These are phyloP conservation scores for Lamellibrachia satsuma DNA, from an alignment of 2,888 invertebrate species.

Conservation along the genomic window DNA sequence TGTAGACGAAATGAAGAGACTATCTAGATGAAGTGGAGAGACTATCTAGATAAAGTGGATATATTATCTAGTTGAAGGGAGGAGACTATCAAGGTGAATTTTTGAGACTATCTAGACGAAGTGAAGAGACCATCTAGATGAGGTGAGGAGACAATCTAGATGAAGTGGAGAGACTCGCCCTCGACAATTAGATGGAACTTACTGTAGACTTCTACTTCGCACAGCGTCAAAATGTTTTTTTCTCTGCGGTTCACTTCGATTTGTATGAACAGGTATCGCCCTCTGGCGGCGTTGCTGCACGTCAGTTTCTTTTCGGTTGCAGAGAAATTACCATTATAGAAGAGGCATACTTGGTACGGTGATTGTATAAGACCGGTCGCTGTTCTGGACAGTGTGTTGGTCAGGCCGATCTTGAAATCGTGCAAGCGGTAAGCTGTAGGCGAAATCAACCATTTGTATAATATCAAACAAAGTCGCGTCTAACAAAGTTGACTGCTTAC, in stretches of 20 bases:
- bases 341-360: background rate
- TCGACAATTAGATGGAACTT: background rate
- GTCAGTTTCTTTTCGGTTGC: background rate
- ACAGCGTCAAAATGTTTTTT: too few species aligned
- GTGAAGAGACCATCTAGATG: too few species aligned
- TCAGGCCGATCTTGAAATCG: background rate
- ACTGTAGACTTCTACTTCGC: background rate
- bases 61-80: too few species aligned
- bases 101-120: too few species aligned
- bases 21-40: too few species aligned
- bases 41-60: too few species aligned
- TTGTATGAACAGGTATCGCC: background rate
- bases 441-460: background rate
- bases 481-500: too few species aligned
- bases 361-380: background rate
- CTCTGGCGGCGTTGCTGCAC: background rate
- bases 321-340: background rate
- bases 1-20: too few species aligned
- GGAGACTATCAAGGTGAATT: too few species aligned
- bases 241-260: background rate
- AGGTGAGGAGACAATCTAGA: too few species aligned
- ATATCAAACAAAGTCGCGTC: too few species aligned
- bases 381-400: background rate
- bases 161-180: background rate
- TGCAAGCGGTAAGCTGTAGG: background rate